Evolutionary conservation across 2,113 vertebrate species (phyloP), one percentile per base, ranked within the genome.

Genomic region (Pontoporia blainvillei): DNA sequence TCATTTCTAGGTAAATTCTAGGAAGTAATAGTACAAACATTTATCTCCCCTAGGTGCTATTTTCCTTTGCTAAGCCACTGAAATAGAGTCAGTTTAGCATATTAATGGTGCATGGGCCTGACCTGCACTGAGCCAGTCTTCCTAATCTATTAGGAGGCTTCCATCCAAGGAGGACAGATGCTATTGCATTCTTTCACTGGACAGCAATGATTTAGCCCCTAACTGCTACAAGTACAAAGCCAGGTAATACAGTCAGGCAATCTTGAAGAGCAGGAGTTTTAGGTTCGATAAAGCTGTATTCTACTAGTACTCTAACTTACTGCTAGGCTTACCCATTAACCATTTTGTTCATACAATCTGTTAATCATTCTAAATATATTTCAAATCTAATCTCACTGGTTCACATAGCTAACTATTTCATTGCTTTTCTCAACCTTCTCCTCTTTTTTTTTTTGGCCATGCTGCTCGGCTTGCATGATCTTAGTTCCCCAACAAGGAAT

Each of bases 361-460:
- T 75, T 84, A 78, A 82, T 91, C 46, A 94, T 81, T 94, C 29
- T 61, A 91, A 87, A 79, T 83, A 64, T 71, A 81, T 82, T 97
- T 62, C 20, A 95, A 91, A 75, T 67, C 64, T 85, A 91, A 97
- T 91, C 73, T 95, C 83, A 84, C 1, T 64, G 36, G 87, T 81
- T 89, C 46, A 94, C 25, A 46, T 64, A 89, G 17, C 13, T 44
- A 81, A 71, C 57, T 52, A 78, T 29, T 10, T 78, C 13, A 46
- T 76, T 76, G 34, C 21, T 88, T 88, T 94, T 93, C 20, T 90
- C 66, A 86, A 49, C 27, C 49, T 93, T 25, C 41, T 41, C 59
- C n/a, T 15, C 79, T 75, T 61, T 87, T 54, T 54, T 52, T 57
- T 57, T 21, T 18, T 18, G 54, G 54, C 20, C 17, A 21, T 1